A percentile compares a stretch with the other conserved stretches of the same genome.
Evolutionary conservation across 2,113 vertebrate species (phyloP).

Genomic region (Sclerurus mexicanus): DNA sequence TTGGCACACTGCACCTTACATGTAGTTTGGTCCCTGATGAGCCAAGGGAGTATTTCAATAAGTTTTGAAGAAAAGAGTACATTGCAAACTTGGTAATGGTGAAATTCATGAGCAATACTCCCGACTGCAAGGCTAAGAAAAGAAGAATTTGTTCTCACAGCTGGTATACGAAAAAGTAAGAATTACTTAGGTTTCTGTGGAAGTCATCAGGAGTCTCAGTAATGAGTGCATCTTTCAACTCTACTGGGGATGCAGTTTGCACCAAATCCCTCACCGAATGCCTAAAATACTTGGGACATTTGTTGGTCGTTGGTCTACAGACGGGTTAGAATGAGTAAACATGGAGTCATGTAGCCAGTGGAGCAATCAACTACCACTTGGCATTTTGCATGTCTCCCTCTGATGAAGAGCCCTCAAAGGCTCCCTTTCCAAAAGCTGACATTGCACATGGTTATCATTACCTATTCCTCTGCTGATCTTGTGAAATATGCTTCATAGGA

Average conservation of each 20-base stretch:
- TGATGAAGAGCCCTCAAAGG: neutral
- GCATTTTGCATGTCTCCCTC: neutral
- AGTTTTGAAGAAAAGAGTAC: neutral
- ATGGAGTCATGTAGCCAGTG: neutral
- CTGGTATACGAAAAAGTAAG: neutral
- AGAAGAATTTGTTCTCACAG: neutral
- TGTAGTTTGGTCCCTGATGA: neutral
- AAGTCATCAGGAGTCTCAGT: neutral
- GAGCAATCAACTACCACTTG: neutral
- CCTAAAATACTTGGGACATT: neutral
- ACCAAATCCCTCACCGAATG: neutral
- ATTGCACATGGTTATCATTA: neutral
- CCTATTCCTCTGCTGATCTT: neutral
- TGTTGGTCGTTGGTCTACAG: neutral
- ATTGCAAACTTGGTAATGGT: neutral
- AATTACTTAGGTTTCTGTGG: neutral
- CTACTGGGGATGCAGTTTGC: neutral
- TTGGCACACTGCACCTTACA: neutral
- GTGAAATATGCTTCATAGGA: neutral
- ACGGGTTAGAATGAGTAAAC: conserved; percentile 13
- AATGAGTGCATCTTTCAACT: neutral
- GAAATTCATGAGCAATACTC: neutral
- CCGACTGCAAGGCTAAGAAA: neutral
- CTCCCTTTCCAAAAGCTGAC: conserved; percentile 7
- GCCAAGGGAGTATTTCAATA: neutral